Evolutionary conservation across 2,113 vertebrate genomes (phyloP).

Genomic region (Oreocharis arfaki): DNA sequence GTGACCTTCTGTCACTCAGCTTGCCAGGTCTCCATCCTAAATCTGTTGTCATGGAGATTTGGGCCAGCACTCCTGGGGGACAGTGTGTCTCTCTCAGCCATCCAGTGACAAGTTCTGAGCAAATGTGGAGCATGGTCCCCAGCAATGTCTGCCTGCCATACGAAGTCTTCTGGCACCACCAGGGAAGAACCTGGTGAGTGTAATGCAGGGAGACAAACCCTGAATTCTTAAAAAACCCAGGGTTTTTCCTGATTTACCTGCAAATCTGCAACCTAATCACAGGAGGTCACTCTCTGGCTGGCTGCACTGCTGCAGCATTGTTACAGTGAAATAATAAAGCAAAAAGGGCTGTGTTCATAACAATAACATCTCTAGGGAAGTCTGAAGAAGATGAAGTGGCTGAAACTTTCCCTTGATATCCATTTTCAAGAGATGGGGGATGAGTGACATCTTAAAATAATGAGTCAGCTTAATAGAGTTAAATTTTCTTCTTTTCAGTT

Average conservation of each 20-base stretch:
- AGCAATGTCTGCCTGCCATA: background rate
- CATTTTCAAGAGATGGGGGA: background rate
- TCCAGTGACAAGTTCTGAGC: background rate
- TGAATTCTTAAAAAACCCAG: background rate
- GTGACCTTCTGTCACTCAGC: background rate
- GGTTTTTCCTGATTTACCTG: background rate
- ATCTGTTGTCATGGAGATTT: conserved; percentile 5
- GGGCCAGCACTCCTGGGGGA: background rate
- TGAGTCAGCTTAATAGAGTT: background rate
- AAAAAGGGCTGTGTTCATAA: background rate
- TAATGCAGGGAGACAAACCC: background rate
- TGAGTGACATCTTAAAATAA: background rate
- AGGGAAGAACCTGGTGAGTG: background rate
- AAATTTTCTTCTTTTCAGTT: background rate
- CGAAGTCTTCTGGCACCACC: fast-evolving
- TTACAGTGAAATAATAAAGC: background rate
- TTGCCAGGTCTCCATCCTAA: background rate
- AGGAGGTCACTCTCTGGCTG: background rate
- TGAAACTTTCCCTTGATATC: background rate
- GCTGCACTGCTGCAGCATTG: background rate
- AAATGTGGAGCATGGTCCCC: background rate
- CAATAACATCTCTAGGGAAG: background rate
- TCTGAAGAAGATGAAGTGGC: background rate
- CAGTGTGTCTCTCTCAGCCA: background rate
- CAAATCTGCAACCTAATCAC: background rate